These are phyloP conservation scores for Polydesmus complanatus DNA, from an alignment of 2,888 invertebrate species.

Conservation along the genomic window DNA sequence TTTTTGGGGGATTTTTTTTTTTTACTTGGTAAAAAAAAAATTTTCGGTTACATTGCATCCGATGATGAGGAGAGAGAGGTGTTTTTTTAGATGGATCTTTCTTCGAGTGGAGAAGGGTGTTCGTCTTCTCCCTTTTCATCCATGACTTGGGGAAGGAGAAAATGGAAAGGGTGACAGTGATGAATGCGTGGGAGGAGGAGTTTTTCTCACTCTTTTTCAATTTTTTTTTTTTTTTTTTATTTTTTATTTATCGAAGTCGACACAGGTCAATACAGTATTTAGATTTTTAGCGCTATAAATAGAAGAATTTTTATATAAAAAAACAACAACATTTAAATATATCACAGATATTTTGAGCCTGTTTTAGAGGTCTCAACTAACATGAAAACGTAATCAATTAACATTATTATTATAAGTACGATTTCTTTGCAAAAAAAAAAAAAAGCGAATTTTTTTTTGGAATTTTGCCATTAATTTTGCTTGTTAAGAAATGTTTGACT, in stretches of 20 bases:
- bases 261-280: no score
- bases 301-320: no score
- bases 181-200: slow-evolving; percentile 8
- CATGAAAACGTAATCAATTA: no score
- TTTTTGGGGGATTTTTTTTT: neutral
- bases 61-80: neutral
- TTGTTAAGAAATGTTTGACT: neutral
- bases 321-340: no score
- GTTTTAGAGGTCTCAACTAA: no score
- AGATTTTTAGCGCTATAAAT: no score
- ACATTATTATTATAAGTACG: no score
- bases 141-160: neutral
- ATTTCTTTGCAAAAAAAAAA: neutral
- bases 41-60: neutral
- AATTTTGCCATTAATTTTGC: neutral
- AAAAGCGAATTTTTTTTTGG: no score
- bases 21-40: neutral
- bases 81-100: neutral
- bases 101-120: neutral
- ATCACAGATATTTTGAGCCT: no score
- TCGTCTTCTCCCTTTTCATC: neutral
- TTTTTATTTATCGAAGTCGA: no score
- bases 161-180: slow-evolving; percentile 6
- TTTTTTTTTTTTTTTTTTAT: no score
- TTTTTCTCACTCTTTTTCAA: neutral